phyloP scores from a whole-genome alignment of 2,888 invertebrate genomes.

The Lithophane ornitopus region DNA sequence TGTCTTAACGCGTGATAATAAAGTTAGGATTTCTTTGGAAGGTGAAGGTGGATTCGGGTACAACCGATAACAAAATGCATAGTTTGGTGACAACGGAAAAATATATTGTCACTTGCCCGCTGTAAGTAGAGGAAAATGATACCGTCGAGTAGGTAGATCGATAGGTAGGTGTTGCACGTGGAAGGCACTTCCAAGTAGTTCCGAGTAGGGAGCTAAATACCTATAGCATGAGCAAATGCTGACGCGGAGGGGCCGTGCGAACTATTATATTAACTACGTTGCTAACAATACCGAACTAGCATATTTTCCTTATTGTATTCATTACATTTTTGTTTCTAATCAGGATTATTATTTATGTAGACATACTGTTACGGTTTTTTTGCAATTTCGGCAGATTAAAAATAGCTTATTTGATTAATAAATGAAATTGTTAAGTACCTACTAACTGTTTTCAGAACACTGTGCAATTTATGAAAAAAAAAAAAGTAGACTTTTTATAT shows the following conservation, averaged over 20 bases:
- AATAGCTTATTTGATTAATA: background rate
- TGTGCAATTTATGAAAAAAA: too few relatives aligned
- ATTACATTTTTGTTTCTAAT: slow-evolving; percentile 60
- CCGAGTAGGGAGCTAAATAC: slow-evolving; percentile 68
- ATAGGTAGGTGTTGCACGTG: slow-evolving; percentile 77
- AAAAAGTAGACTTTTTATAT: too few relatives aligned
- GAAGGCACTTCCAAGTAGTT: slow-evolving; percentile 80
- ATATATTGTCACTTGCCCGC: slow-evolving; percentile 72
- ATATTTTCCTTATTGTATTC: slow-evolving; percentile 77
- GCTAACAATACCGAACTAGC: slow-evolving; percentile 73
- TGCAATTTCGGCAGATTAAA: background rate
- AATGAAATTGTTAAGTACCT: background rate
- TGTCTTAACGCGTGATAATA: slow-evolving; percentile 55
- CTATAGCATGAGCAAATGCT: slow-evolving; percentile 70
- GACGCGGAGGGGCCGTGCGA: slow-evolving; percentile 67
- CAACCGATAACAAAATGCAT: slow-evolving; percentile 69
- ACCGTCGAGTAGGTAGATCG: slow-evolving; percentile 70
- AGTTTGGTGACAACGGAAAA: slow-evolving; percentile 73
- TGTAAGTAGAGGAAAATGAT: slow-evolving; percentile 80
- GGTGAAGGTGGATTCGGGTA: slow-evolving; percentile 36
- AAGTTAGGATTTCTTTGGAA: slow-evolving; percentile 52
- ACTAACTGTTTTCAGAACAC: background rate
- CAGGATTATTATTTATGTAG: slow-evolving; percentile 28
- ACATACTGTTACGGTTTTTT: background rate
- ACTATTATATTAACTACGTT: slow-evolving; percentile 68